Conservation (phyloP, 2,797 vertebrate species). For the Hoplostethus atlanticus region DNA sequence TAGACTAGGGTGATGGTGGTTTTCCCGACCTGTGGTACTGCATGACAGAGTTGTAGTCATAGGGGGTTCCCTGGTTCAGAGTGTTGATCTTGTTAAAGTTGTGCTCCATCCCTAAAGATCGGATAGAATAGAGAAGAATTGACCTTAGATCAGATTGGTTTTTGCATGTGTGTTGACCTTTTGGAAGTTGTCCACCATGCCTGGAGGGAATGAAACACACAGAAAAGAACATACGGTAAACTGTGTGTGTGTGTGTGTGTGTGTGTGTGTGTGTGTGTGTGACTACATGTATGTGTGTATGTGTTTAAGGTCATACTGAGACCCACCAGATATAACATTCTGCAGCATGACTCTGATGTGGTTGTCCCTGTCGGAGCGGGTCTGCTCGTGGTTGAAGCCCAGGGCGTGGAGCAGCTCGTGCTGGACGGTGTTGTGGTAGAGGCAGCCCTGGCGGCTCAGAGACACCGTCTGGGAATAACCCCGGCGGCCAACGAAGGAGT, state of each 20-base stretch:
- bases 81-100: conserved; percentile 75
- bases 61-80: conserved; percentile 73
- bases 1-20: conserved; percentile 42
- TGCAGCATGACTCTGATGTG: conserved; percentile 74
- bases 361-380: conserved; percentile 79
- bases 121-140: too few species aligned
- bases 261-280: conserved; percentile 13
- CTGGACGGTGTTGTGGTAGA: conserved; percentile 80
- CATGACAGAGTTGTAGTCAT: conserved; percentile 84
- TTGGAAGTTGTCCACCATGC: conserved; percentile 71
- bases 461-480: conserved; percentile 71
- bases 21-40: conserved; percentile 76
- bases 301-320: neutral
- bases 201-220: neutral
- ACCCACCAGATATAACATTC: conserved; percentile 61
- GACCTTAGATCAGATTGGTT: too few species aligned
- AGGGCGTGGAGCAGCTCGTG: conserved; percentile 84
- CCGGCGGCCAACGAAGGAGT: conserved; percentile 71
- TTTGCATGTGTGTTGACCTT: conserved; percentile 59
- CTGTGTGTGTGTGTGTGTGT: conserved; percentile 3
- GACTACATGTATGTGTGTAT: neutral
- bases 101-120: conserved; percentile 19
- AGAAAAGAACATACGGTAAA: neutral
- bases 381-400: conserved; percentile 84
- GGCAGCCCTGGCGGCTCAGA: conserved; percentile 71